Evolutionary conservation across 2,113 vertebrate genomes (phyloP).

Genomic region (Phylloscopus trochilus): DNA sequence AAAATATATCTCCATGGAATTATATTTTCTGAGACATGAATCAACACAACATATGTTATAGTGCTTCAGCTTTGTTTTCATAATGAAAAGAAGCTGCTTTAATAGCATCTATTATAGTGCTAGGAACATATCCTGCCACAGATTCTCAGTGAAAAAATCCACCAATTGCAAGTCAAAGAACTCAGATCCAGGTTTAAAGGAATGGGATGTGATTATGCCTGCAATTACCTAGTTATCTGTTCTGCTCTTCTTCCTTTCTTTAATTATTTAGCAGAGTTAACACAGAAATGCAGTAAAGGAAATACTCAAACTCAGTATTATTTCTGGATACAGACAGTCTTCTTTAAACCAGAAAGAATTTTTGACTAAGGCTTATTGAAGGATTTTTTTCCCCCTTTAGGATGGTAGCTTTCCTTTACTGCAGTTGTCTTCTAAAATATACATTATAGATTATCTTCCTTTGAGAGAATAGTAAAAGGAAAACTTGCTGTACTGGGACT

Average conservation of each 20-base stretch:
- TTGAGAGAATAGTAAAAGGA: not conserved
- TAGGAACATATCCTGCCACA: not conserved
- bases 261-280: not conserved
- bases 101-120: conserved; percentile 38
- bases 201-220: not conserved
- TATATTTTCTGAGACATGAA: conserved; percentile 48
- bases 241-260: not conserved
- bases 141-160: not conserved
- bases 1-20: conserved; percentile 30
- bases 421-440: not conserved
- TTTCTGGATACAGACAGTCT: not conserved
- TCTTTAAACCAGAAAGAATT: not conserved
- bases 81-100: conserved; percentile 53
- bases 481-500: not conserved
- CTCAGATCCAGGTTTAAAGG: not conserved
- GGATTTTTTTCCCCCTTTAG: not conserved
- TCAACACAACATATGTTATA: conserved; percentile 57
- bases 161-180: not conserved
- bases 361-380: not conserved
- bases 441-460: not conserved
- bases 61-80: conserved; percentile 33
- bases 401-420: not conserved
- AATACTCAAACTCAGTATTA: not conserved
- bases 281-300: not conserved
- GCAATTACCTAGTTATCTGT: not conserved